Percentiles rank a stretch among this genome's conserved stretches.
Evolutionary conservation across 2,113 vertebrate species (phyloP).

Genomic region (Eurypyga helias): DNA sequence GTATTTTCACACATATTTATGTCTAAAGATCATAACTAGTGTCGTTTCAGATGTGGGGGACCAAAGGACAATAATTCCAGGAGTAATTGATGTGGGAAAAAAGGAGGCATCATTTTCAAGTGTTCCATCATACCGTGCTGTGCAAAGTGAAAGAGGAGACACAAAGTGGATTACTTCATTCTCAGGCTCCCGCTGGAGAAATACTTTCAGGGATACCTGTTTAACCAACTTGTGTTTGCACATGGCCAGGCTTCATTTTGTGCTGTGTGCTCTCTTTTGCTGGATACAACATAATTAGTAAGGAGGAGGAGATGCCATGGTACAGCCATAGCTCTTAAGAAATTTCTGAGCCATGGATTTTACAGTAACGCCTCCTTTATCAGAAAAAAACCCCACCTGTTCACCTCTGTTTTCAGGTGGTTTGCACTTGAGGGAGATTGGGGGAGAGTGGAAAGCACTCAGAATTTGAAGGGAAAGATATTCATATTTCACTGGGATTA

Average conservation of each 20-base stretch:
- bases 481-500: neutral
- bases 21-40: neutral
- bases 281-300: too few species aligned
- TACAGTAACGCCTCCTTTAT: neutral
- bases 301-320: neutral
- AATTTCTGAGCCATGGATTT: neutral
- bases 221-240: neutral
- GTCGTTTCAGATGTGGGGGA: neutral
- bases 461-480: neutral
- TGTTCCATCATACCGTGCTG: neutral
- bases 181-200: neutral
- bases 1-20: neutral
- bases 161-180: neutral
- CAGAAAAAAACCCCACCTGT: neutral
- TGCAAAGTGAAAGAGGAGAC: neutral
- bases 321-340: neutral
- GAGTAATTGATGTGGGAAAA: neutral
- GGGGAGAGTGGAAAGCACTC: neutral
- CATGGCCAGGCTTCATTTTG: neutral
- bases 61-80: neutral
- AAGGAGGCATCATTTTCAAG: accelerated
- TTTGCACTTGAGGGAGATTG: neutral
- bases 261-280: neutral
- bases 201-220: neutral
- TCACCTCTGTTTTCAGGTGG: neutral